A percentile compares a stretch with the other conserved stretches of the same genome.
These are phyloP conservation scores for Galleria mellonella DNA, from an alignment of 1,140 invertebrate genomes.

Conservation along the genomic window DNA sequence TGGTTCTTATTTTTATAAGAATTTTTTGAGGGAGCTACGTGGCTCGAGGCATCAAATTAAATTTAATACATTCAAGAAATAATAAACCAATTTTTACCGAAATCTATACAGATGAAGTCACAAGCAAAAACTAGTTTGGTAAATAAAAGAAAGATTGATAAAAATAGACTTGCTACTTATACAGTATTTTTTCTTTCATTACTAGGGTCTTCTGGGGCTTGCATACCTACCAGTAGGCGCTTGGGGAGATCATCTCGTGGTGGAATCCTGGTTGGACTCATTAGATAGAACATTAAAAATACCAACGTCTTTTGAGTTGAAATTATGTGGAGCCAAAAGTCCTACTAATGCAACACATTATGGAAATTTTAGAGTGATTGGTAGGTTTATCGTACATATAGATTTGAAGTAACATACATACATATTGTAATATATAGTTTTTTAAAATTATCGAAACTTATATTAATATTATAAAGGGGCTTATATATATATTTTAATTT, in stretches of 20 bases:
- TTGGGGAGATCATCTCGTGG: conserved; percentile 48
- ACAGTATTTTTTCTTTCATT: conserved; percentile 15
- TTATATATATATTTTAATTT: no score
- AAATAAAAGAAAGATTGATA: not conserved
- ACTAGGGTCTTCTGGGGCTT: conserved; percentile 47
- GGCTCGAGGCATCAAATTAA: no score
- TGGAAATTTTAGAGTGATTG: conserved; percentile 51
- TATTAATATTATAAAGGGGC: no score
- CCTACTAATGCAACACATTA: conserved; percentile 50
- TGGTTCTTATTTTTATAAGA: no score
- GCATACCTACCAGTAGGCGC: conserved; percentile 58
- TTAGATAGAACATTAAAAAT: conserved; percentile 31
- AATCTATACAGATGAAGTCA: no score
- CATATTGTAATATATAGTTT: no score
- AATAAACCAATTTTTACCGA: no score
- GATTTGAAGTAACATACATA: no score
- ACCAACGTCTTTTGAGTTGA: conserved; percentile 47
- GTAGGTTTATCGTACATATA: conserved; percentile 25
- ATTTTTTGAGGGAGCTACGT: no score
- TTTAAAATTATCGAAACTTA: no score
- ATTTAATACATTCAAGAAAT: no score
- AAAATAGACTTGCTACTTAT: not conserved
- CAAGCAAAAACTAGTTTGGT: no score
- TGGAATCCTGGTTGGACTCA: conserved; percentile 59
- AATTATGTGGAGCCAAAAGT: conserved; percentile 44